Percentiles rank a stretch among this genome's conserved stretches.
These are phyloP conservation scores for Agrenia bidenticulata DNA, from an alignment of 2,888 invertebrate species.

Conservation along the genomic window DNA sequence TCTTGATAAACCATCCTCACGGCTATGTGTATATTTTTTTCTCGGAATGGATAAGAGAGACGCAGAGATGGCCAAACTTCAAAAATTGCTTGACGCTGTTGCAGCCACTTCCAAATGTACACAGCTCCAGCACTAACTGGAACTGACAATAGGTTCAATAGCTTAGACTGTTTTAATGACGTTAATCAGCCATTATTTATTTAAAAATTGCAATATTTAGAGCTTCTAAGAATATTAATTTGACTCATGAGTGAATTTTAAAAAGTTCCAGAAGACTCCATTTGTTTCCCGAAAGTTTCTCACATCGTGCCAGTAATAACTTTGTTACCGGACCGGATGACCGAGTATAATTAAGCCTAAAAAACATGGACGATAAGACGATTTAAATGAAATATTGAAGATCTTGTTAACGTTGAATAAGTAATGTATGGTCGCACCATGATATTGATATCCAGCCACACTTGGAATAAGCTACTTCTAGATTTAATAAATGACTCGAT, in stretches of 20 bases:
- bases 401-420: too few relatives aligned
- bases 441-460: too few relatives aligned
- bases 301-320: slow-evolving; percentile 15
- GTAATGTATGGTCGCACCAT: too few relatives aligned
- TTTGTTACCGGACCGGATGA: slow-evolving; percentile 33
- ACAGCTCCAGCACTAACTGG: slow-evolving; percentile 19
- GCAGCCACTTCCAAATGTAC: slow-evolving; percentile 6
- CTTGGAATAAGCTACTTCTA: too few relatives aligned
- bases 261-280: not conserved
- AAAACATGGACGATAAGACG: slow-evolving; percentile 21
- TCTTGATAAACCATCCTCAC: slow-evolving; percentile 23
- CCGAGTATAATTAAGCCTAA: slow-evolving; percentile 33
- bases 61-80: slow-evolving; percentile 21
- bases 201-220: not conserved
- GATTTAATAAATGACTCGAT: too few relatives aligned
- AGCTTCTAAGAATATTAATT: too few relatives aligned
- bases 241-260: not conserved
- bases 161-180: not conserved
- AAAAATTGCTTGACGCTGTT: slow-evolving; percentile 26
- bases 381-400: too few relatives aligned
- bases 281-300: not conserved
- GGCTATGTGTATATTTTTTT: slow-evolving; percentile 26
- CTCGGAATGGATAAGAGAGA: slow-evolving; percentile 20
- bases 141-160: slow-evolving; percentile 14
- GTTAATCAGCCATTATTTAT: not conserved